phyloP scores from a whole-genome alignment of 2,113 vertebrate genomes.

The Ovis aries region DNA sequence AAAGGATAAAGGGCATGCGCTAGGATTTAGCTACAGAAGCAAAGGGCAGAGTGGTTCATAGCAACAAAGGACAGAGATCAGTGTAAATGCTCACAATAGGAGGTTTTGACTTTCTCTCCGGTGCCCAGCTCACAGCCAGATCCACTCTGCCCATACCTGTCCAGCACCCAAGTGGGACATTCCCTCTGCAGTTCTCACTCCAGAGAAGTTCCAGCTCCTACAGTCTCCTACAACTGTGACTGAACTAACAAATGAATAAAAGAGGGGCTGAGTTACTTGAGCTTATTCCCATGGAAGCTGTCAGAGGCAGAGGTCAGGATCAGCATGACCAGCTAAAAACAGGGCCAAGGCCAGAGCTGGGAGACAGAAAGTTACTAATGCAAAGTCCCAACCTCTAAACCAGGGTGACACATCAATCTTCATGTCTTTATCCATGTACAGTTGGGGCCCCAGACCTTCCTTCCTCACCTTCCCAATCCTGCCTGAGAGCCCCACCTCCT shows the following conservation, averaged over 20 bases:
- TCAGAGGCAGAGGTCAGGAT: neutral
- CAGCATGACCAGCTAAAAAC: neutral
- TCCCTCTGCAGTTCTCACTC: neutral
- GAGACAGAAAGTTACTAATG: neutral
- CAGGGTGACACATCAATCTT: neutral
- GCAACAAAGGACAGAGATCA: neutral
- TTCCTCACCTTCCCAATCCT: neutral
- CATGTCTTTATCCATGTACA: neutral
- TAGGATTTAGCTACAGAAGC: neutral
- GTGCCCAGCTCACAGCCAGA: neutral
- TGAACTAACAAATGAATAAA: neutral
- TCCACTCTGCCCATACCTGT: neutral
- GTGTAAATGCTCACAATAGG: neutral
- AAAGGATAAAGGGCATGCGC: neutral
- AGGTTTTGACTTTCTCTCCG: neutral
- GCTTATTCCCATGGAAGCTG: neutral
- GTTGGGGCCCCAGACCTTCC: neutral
- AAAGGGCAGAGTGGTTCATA: neutral
- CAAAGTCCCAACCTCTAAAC: neutral
- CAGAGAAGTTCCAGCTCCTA: neutral
- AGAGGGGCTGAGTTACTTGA: neutral
- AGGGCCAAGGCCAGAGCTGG: neutral
- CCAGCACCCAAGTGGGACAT: neutral
- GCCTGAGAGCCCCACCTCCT: neutral
- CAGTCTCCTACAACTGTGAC: neutral